Percentiles rank a stretch among this genome's conserved stretches.
Conservation (phyloP, 2,797 vertebrate species). For the Pteronotus mesoamericanus region DNA sequence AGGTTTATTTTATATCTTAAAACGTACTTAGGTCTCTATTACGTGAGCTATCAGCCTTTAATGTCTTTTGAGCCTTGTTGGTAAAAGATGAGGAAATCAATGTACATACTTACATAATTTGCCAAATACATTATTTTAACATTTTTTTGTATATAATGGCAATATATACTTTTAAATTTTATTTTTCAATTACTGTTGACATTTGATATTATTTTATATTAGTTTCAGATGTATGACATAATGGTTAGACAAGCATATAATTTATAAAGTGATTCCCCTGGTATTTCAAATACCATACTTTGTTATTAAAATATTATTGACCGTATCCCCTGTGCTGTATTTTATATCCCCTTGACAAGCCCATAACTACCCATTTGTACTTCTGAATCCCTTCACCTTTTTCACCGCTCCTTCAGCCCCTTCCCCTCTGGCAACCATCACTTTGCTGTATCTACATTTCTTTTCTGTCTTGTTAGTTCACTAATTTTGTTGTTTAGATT, state of each 20-base stretch:
- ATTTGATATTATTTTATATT: not conserved
- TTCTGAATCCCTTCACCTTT: not conserved
- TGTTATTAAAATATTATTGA: not conserved
- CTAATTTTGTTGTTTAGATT: not conserved
- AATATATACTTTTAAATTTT: not conserved
- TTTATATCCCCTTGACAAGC: not conserved
- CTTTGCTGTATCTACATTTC: not conserved
- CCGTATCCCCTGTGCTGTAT: not conserved
- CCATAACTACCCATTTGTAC: not conserved
- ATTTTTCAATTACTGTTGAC: not conserved
- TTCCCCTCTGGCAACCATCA: not conserved
- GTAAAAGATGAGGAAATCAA: not conserved
- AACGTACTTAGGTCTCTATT: not conserved
- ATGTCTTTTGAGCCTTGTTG: slow-evolving; percentile 6
- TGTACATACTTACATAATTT: not conserved
- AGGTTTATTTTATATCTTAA: slow-evolving; percentile 11
- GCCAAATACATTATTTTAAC: not conserved
- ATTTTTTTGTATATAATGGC: not conserved
- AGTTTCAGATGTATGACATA: not conserved
- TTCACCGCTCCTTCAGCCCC: not conserved
- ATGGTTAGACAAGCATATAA: not conserved
- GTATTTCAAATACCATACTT: not conserved
- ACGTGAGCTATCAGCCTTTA: not conserved
- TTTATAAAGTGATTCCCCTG: not conserved
- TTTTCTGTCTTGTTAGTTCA: not conserved